Evolutionary conservation across 2,888 invertebrate genomes (phyloP).

Genomic region (Lamellibrachia columna): DNA sequence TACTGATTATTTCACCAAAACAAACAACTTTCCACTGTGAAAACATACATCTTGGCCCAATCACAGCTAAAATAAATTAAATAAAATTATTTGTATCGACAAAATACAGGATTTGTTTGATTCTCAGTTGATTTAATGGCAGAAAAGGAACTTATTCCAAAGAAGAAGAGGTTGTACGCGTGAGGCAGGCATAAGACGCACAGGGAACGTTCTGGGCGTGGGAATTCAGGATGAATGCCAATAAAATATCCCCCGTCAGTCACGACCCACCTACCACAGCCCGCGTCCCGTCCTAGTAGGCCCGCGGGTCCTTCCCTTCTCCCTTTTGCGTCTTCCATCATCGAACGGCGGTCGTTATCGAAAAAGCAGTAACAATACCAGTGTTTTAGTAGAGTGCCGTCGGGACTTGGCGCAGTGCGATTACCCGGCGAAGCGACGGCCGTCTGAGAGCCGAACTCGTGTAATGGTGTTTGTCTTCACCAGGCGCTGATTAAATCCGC

Average conservation of each 20-base stretch:
- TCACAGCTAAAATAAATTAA: not conserved
- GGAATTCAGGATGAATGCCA: not conserved
- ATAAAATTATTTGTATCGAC: not conserved
- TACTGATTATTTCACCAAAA: no score
- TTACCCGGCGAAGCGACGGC: not conserved
- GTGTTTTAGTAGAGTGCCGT: slow-evolving; percentile 8
- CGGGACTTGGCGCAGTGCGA: not conserved
- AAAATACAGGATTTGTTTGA: not conserved
- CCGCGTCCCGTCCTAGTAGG: not conserved
- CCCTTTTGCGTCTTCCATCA: not conserved
- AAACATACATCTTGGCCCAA: not conserved
- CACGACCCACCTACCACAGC: not conserved
- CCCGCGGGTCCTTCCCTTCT: not conserved
- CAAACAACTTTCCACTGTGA: not conserved
- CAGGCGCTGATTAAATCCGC: not conserved
- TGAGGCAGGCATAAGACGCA: not conserved
- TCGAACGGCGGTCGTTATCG: not conserved
- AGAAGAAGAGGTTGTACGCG: not conserved
- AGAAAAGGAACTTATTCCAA: not conserved
- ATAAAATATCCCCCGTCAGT: not conserved
- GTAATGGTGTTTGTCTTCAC: not conserved
- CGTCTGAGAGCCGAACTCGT: not conserved
- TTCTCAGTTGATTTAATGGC: not conserved
- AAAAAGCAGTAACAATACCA: not conserved
- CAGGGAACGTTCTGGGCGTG: not conserved